Base-by-base conservation (phyloP, 2,113 vertebrate genomes). In the Gymnocephalus cernua region DNA sequence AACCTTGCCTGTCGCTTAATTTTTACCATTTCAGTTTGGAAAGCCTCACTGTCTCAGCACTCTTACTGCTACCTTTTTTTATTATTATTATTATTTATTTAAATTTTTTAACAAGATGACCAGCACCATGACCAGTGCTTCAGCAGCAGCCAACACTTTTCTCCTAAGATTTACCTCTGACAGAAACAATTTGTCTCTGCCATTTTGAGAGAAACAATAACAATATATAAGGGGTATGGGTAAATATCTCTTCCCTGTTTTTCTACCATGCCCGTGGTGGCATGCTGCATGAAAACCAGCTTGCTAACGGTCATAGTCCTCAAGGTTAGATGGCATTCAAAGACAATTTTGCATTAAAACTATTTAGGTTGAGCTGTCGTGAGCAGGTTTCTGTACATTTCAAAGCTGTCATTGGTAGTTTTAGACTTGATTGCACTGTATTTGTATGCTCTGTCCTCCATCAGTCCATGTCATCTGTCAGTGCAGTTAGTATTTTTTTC, bases 341-440 rank as follows among this genome's bases (percentile, higher is more conserved):
- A 32, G 41, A 44, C 23, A 1, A 3, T 47, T 41, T 41, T 65
- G 12, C 27, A 23, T 59, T 6, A 4, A 27, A 50, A n/a, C 13
- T 18, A 2, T 44, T 27, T 29, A 18, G 57, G 4, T 29, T 62
- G 7, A 12, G 6, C 18, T 41, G 13, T 56, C 2, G 25, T 16
- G 5, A 54, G 7, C 51, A n/a, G 13, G 2, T 57, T 68, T 74
- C 44, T 54, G 15, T 23, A 48, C n/a, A 70, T 4, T 58, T 74
- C 14, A 18, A 65, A 69, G 13, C 57, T 16, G 18, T 23, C 23
- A 35, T 44, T 63, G 15, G 21, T 38, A 11, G 4, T 41, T 35
- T 45, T 48, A 67, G 51, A 18, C 69, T 76, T 12, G 16, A 65
- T 74, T 81, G 29, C 11, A 32, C 61, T 74, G 12, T 69, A 38